Conservation (phyloP, 2,113 vertebrate species). For the Ammodytes marinus region DNA sequence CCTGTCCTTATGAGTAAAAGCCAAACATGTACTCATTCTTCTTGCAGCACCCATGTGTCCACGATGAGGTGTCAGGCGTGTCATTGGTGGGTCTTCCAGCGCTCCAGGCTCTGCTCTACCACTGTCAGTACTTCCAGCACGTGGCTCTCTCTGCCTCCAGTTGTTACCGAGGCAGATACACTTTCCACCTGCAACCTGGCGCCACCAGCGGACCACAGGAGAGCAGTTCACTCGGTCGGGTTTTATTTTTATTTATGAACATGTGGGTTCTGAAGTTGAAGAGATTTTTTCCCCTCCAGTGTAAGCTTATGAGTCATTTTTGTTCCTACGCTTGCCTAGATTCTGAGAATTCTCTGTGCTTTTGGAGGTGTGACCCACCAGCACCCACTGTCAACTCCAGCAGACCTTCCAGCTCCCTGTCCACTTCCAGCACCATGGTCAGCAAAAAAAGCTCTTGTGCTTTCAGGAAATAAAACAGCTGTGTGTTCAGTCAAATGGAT, state of each 20-base stretch:
- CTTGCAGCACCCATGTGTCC: slow-evolving; percentile 92
- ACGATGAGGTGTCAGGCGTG: slow-evolving; percentile 92
- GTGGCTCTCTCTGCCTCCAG: slow-evolving; percentile 86
- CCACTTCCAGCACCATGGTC: slow-evolving; percentile 95
- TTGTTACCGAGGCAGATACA: slow-evolving; percentile 88
- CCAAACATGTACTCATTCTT: slow-evolving; percentile 13
- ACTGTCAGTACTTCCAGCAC: slow-evolving; percentile 93
- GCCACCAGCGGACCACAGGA: slow-evolving; percentile 23
- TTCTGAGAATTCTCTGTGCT: slow-evolving; percentile 88
- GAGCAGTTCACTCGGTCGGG: slow-evolving; percentile 58
- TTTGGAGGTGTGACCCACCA: slow-evolving; percentile 83
- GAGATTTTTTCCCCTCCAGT: not conserved
- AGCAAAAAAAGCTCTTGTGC: slow-evolving; percentile 47
- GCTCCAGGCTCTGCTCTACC: slow-evolving; percentile 90
- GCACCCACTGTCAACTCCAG: slow-evolving; percentile 73
- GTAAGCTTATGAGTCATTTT: not conserved
- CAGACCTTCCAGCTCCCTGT: slow-evolving; percentile 87
- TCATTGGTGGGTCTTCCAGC: slow-evolving; percentile 91
- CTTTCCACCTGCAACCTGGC: slow-evolving; percentile 80
- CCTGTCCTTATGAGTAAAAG: not conserved
- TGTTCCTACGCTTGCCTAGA: slow-evolving; percentile 74
- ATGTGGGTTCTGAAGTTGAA: not conserved
- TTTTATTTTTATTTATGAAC: not conserved
- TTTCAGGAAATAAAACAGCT: not conserved
- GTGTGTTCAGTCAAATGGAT: slow-evolving; percentile 19